Conservation (phyloP, 2,888 invertebrate species). For the Ditula angustiorana region DNA sequence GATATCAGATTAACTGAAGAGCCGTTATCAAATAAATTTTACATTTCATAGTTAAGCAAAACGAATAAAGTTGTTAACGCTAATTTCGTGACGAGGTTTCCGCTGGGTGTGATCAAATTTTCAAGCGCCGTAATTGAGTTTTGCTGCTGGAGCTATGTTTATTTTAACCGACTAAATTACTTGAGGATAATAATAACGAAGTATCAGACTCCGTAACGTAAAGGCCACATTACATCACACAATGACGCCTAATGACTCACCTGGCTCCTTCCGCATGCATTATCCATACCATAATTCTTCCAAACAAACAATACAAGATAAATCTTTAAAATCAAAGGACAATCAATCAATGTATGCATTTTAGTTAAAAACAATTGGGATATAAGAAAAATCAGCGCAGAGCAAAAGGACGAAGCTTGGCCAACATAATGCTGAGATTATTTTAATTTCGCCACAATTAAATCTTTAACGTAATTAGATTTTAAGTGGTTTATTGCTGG, state of each 20-base stretch:
- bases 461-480: too few species aligned
- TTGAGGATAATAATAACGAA: conserved; percentile 28
- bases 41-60: conserved; percentile 17
- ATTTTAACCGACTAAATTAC: conserved; percentile 8
- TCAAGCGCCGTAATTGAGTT: conserved; percentile 16
- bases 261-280: conserved; percentile 40
- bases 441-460: background rate
- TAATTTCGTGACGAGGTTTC: conserved; percentile 32
- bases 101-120: conserved; percentile 27
- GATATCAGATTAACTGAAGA: conserved; percentile 47
- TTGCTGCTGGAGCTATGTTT: background rate
- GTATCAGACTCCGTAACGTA: conserved; percentile 25
- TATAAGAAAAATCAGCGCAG: background rate
- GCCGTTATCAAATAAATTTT: conserved; percentile 40
- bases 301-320: conserved; percentile 19
- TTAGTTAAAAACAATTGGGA: too few species aligned
- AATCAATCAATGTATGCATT: too few species aligned
- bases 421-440: background rate
- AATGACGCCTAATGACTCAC: conserved; percentile 41
- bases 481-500: too few species aligned
- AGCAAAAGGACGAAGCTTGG: background rate
- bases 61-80: conserved; percentile 27
- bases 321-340: conserved; percentile 14
- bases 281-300: too few species aligned
- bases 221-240: conserved; percentile 43